These are phyloP conservation scores for Hymenopus coronatus DNA, from an alignment of 2,888 invertebrate genomes.

Conservation along the genomic window DNA sequence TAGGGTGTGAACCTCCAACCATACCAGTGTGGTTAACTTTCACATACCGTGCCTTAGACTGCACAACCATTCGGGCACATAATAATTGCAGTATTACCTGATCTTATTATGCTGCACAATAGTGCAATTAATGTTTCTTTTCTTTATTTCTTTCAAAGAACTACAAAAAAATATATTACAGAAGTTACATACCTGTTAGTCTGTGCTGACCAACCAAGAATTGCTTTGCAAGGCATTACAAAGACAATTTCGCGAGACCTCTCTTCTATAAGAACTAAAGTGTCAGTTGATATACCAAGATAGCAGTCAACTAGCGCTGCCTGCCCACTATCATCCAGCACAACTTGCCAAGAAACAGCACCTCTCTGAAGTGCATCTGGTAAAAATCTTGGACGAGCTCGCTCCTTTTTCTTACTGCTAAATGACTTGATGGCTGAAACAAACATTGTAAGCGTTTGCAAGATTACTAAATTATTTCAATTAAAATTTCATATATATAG, in stretches of 20 bases:
- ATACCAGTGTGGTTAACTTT: too few relatives aligned
- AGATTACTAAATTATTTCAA: too few relatives aligned
- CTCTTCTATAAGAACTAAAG: conserved; percentile 83
- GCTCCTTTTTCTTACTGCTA: conserved; percentile 74
- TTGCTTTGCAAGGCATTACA: conserved; percentile 76
- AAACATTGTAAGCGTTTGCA: neutral
- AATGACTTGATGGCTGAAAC: conserved; percentile 68
- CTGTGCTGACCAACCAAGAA: conserved; percentile 70
- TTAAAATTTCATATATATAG: neutral
- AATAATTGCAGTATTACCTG: too few relatives aligned
- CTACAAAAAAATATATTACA: neutral
- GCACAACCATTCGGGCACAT: too few relatives aligned
- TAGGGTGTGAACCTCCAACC: too few relatives aligned
- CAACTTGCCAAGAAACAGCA: conserved; percentile 80
- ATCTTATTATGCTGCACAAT: too few relatives aligned
- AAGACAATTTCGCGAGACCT: conserved; percentile 78
- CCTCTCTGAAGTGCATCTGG: conserved; percentile 56
- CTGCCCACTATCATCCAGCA: conserved; percentile 68
- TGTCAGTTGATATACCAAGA: conserved; percentile 83
- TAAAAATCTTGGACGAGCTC: conserved; percentile 60
- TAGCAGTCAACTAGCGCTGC: conserved; percentile 68
- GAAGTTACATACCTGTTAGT: conserved; percentile 51
- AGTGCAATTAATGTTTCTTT: too few relatives aligned
- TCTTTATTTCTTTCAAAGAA: too few relatives aligned
- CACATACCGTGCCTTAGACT: too few relatives aligned